These are phyloP conservation scores for Tipula confusa DNA, from an alignment of 2,888 invertebrate species.

Conservation along the genomic window DNA sequence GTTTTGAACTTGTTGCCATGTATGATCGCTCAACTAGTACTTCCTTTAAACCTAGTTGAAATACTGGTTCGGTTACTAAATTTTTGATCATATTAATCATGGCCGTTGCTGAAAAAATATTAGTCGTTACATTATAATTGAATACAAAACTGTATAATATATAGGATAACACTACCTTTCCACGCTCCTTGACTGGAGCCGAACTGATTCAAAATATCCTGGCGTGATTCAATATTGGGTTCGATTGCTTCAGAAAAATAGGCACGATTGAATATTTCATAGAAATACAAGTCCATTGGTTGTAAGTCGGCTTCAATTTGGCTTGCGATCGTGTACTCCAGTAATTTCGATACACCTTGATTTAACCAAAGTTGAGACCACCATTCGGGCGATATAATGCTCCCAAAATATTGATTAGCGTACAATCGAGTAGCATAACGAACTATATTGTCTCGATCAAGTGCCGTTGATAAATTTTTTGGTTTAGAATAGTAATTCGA, in stretches of 20 bases:
- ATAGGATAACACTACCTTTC: not conserved
- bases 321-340: not conserved
- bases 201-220: not conserved
- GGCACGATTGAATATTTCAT: not conserved
- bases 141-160: too few relatives aligned
- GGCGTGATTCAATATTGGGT: not conserved
- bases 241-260: not conserved
- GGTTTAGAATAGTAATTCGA: not conserved
- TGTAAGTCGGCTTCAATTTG: not conserved
- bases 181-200: not conserved
- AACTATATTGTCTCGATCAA: not conserved
- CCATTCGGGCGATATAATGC: not conserved
- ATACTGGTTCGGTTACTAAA: not conserved
- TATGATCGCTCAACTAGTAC: not conserved
- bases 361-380: not conserved
- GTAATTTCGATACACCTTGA: not conserved
- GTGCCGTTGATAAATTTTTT: not conserved
- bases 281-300: not conserved
- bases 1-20: not conserved
- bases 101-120: not conserved
- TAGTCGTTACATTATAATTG: too few relatives aligned
- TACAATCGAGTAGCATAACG: not conserved
- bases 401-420: not conserved
- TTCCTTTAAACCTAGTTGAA: not conserved
- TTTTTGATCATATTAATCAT: not conserved